Conservation (phyloP, 1,140 invertebrate species). For the Dreissena rostriformis region DNA sequence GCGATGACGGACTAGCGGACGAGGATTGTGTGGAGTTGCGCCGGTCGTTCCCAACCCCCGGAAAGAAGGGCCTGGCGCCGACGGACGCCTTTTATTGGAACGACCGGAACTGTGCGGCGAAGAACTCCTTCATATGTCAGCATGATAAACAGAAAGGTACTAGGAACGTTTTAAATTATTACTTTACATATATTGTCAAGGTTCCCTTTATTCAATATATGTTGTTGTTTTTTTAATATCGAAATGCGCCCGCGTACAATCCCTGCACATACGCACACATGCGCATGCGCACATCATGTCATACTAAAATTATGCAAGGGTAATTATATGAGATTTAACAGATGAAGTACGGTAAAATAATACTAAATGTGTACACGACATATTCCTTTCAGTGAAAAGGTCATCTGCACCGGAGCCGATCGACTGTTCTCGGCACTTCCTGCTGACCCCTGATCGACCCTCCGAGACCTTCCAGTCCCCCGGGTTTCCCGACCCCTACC, state of each 20-base stretch:
- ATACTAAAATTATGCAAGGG: too few relatives aligned
- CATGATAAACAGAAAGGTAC: conserved; percentile 25
- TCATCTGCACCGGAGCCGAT: not conserved
- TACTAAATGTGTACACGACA: not conserved
- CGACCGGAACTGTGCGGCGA: conserved; percentile 87
- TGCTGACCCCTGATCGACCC: conserved; percentile 2
- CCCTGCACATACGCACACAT: too few relatives aligned
- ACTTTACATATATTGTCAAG: too few relatives aligned
- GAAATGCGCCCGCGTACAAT: too few relatives aligned
- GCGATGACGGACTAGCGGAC: conserved; percentile 89
- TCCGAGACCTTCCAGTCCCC: conserved; percentile 18
- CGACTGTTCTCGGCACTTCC: not conserved
- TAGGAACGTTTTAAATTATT: not conserved
- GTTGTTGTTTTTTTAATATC: conserved; percentile 5
- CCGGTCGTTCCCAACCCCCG: conserved; percentile 83
- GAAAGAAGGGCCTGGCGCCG: conserved; percentile 66
- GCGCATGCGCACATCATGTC: too few relatives aligned
- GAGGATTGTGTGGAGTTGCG: conserved; percentile 91
- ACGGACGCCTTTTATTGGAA: conserved; percentile 87
- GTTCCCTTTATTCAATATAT: not conserved
- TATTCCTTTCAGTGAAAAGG: conserved; percentile 19
- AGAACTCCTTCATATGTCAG: conserved; percentile 89
- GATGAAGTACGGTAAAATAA: not conserved
- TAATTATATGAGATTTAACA: not conserved
- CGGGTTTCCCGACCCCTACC: conserved; percentile 24